Percentiles rank a stretch among this genome's conserved stretches.
Evolutionary conservation across 2,888 invertebrate genomes (phyloP).

Genomic region (Orchesellides sinensis): DNA sequence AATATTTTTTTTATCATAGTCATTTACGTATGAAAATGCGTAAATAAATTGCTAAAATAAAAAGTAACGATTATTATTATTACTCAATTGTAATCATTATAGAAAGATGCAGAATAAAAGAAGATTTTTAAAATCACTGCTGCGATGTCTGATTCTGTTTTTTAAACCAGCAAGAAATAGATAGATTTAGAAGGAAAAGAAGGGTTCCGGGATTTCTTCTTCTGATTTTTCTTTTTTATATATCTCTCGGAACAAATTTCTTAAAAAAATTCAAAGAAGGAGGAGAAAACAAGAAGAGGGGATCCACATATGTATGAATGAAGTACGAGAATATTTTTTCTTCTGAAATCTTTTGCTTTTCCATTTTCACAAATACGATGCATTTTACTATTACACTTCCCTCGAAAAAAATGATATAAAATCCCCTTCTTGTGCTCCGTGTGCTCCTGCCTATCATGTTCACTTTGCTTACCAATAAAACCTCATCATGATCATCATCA

Average conservation of each 20-base stretch:
- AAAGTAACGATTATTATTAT: background rate
- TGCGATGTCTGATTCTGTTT: background rate
- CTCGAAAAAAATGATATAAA: constrained; percentile 1
- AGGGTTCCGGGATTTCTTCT: constrained; percentile 11
- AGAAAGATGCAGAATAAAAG: background rate
- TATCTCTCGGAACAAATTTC: background rate
- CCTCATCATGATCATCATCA: constrained; percentile 61
- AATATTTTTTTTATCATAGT: background rate
- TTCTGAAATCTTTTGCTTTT: background rate
- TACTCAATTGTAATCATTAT: background rate
- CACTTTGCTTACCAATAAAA: constrained; percentile 65
- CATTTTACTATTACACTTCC: background rate
- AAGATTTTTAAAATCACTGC: constrained; percentile 12
- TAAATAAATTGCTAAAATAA: background rate
- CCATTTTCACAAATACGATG: background rate
- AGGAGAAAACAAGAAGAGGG: constrained; percentile 7
- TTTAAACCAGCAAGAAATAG: background rate
- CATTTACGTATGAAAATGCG: background rate
- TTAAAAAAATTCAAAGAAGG: constrained; percentile 26
- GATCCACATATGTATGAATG: constrained; percentile 1
- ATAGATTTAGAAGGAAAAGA: background rate
- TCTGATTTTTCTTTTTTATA: too few relatives aligned
- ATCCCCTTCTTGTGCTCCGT: background rate
- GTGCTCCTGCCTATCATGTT: constrained; percentile 54
- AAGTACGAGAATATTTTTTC: background rate